phyloP scores from a whole-genome alignment of 2,113 vertebrate genomes.

The Gobio gobio region DNA sequence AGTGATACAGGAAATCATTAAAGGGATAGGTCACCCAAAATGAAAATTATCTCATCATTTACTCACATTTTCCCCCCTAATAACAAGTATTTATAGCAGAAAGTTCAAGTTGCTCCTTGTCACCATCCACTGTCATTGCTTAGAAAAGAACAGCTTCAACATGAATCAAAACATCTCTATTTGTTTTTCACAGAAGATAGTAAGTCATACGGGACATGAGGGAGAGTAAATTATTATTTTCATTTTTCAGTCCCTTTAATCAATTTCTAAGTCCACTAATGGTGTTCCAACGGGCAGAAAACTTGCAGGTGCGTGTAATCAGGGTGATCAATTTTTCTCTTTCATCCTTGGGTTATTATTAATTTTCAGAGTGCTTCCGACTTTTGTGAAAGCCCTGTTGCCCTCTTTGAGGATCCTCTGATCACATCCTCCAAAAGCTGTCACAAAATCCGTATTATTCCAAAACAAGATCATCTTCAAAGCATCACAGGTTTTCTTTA shows the following conservation, averaged over 20 bases:
- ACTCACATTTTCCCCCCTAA: not conserved
- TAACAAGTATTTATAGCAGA: not conserved
- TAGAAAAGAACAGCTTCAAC: not conserved
- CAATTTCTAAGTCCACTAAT: not conserved
- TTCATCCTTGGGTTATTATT: constrained; percentile 45
- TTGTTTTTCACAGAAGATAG: not conserved
- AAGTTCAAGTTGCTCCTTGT: not conserved
- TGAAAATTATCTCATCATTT: not conserved
- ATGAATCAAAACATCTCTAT: not conserved
- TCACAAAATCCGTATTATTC: constrained; percentile 2
- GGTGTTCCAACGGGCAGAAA: not conserved
- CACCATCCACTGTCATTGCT: not conserved
- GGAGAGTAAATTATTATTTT: not conserved
- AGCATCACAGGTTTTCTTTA: constrained; percentile 3
- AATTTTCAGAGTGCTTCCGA: constrained; percentile 7
- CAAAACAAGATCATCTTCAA: constrained; percentile 39
- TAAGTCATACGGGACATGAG: not conserved
- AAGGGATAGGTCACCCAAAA: not conserved
- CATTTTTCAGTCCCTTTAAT: constrained; percentile 15
- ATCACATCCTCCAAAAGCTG: constrained; percentile 24
- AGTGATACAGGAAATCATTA: not conserved
- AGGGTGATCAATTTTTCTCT: not conserved
- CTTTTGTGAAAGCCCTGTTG: constrained; percentile 20
- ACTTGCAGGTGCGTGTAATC: constrained; percentile 30
- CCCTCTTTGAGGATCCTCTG: constrained; percentile 25